These are phyloP conservation scores for Platerodrilus igneus DNA, from an alignment of 2,888 invertebrate species.

Conservation along the genomic window DNA sequence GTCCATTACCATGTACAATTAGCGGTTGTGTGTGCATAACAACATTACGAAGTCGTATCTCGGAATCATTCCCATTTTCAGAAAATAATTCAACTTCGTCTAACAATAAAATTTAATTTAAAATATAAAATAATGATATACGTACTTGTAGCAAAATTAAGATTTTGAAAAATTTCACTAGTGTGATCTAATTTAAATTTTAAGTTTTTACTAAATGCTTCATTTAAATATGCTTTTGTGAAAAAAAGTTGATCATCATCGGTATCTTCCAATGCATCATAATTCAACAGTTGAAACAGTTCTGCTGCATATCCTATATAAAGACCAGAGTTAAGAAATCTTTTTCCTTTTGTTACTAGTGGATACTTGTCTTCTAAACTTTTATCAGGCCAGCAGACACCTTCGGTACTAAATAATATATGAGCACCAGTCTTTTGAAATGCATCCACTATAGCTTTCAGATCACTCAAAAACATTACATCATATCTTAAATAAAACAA, in stretches of 20 bases:
- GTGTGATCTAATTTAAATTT: constrained; percentile 82
- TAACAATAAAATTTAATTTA: constrained; percentile 37
- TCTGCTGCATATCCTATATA: constrained; percentile 81
- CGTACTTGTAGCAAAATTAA: constrained; percentile 83
- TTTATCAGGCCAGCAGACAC: constrained; percentile 90
- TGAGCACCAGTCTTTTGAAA: constrained; percentile 70
- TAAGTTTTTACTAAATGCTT: constrained; percentile 62
- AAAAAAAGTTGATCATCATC: constrained; percentile 96
- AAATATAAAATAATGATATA: constrained; percentile 21
- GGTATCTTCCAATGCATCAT: constrained; percentile 58
- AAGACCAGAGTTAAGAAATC: constrained; percentile 87
- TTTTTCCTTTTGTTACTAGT: constrained; percentile 62
- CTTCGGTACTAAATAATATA: constrained; percentile 91
- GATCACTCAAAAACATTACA: constrained; percentile 64
- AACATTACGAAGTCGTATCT: constrained; percentile 62
- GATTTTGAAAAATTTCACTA: constrained; percentile 89
- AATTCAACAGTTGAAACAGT: constrained; percentile 65
- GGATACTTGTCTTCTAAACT: constrained; percentile 75
- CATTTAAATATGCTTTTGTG: constrained; percentile 79
- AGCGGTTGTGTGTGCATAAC: constrained; percentile 75
- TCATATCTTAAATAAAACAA: constrained; percentile 63
- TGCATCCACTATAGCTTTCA: constrained; percentile 70
- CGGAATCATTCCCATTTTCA: constrained; percentile 61
- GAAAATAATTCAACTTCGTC: constrained; percentile 76
- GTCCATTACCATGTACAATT: constrained; percentile 93